These are phyloP conservation scores for Drosophila atripex DNA, from an alignment of 2,888 invertebrate species.

Conservation along the genomic window DNA sequence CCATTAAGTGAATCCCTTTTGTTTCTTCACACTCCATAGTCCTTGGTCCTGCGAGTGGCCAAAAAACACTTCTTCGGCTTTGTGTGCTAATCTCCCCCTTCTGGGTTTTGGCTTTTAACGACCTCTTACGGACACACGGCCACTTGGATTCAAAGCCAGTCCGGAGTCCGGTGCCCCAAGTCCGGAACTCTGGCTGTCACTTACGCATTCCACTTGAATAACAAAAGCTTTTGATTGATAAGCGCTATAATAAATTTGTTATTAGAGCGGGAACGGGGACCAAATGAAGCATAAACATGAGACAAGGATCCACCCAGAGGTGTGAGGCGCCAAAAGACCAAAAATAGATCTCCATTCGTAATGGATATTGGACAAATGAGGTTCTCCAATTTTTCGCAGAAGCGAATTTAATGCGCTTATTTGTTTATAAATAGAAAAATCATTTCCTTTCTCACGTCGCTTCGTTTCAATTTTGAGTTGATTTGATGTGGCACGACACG, in stretches of 20 bases:
- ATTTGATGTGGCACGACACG: slow-evolving; percentile 51
- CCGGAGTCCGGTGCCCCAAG: slow-evolving; percentile 9
- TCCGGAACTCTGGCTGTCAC: slow-evolving; percentile 17
- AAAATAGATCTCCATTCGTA: slow-evolving; percentile 45
- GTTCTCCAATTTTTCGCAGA: slow-evolving; percentile 10
- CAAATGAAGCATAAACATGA: slow-evolving; percentile 63
- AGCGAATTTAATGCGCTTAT: slow-evolving; percentile 38
- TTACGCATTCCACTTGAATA: slow-evolving; percentile 51
- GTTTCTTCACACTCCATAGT: slow-evolving; percentile 12
- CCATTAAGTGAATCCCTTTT: slow-evolving; percentile 12
- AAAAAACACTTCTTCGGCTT: slow-evolving; percentile 18
- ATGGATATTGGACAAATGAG: slow-evolving; percentile 54
- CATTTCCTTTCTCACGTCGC: slow-evolving; percentile 19
- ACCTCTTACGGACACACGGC: slow-evolving; percentile 30
- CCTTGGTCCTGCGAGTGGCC: slow-evolving; percentile 16
- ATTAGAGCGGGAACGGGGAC: slow-evolving; percentile 48
- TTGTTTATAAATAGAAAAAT: slow-evolving; percentile 42
- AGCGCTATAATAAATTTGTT: slow-evolving; percentile 66
- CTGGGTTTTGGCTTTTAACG: slow-evolving; percentile 46
- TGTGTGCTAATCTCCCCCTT: slow-evolving; percentile 39
- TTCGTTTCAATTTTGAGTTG: slow-evolving; percentile 35
- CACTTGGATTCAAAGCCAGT: slow-evolving; percentile 18
- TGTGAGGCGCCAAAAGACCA: not conserved
- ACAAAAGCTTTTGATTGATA: slow-evolving; percentile 64
- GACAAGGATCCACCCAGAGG: not conserved